Conservation (phyloP, 2,797 vertebrate species). For the Chanos chanos region DNA sequence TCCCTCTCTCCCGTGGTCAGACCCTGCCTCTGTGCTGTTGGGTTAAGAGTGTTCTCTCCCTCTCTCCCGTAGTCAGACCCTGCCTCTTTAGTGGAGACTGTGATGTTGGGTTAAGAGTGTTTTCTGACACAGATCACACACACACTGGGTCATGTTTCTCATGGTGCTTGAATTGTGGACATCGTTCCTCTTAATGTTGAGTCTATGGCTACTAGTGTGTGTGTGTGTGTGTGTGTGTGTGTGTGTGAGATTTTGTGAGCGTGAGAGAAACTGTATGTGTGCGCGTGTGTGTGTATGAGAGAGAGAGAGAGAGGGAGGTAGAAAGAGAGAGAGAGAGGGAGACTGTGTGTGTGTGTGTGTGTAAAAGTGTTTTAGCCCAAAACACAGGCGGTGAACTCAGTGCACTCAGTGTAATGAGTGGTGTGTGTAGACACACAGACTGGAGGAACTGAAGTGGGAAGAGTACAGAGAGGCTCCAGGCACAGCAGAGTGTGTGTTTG, state of each 20-base stretch:
- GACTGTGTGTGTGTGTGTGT: neutral
- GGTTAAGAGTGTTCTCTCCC: too few relatives aligned
- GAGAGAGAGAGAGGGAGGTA: neutral
- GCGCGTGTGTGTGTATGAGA: neutral
- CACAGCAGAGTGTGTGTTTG: constrained; percentile 5
- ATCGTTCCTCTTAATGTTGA: too few relatives aligned
- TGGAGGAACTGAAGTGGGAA: constrained; percentile 10
- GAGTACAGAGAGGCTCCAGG: neutral
- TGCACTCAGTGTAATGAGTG: neutral
- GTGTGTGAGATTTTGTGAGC: neutral
- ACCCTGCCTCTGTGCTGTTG: too few relatives aligned
- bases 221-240: constrained; percentile 25
- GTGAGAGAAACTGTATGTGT: constrained; percentile 1
- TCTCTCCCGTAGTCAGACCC: too few relatives aligned
- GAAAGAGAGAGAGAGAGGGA: neutral
- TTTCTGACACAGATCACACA: too few relatives aligned
- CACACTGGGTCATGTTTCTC: too few relatives aligned
- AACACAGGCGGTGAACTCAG: neutral
- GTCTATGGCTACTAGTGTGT: constrained; percentile 19
- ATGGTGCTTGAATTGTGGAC: too few relatives aligned
- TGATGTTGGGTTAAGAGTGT: too few relatives aligned
- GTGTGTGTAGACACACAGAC: neutral
- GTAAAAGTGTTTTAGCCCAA: neutral
- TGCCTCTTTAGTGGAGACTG: too few relatives aligned
- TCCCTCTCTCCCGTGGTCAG: too few relatives aligned